Base-by-base conservation (phyloP, 2,797 vertebrate species). In the Linurgus olivaceus region DNA sequence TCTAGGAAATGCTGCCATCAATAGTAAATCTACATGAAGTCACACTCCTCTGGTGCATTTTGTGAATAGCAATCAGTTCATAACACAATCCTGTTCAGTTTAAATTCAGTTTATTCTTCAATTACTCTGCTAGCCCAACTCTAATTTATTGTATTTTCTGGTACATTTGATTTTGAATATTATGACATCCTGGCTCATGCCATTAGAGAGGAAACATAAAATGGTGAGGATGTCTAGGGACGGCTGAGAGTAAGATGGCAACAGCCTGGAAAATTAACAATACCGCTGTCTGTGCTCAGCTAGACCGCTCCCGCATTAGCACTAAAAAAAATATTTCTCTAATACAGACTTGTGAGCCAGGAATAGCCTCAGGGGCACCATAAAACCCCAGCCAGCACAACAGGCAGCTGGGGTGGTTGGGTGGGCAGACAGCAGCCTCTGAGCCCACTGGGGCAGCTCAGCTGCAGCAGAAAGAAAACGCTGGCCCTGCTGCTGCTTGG, bases 111-210 rank as follows among this genome's bases (percentile, higher is more conserved):
- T 97, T 97, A 96, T 97, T 95, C 90, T 91, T 96, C 95, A 97
- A 96, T 97, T 97, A 96, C 84, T 95, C 79, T 78, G 72, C 89
- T 94, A 93, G 94, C 50, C 86, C 4, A 1, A 74, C 52, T 96
- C 93, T 97, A 97, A 96, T 97, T 96, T 96, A 96, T 97, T 96
- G 40, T 77, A 97, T 97, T 97, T 96, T 96, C 97, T 95, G 92
- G 95, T 97, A 96, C 93, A 91, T 97, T 97, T 97, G 90, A 92
- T 96, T 97, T 97, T 94, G 81, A 87, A 87, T 97, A 97, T 94
- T 96, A 96, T 72, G 90, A 96, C 88, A 95, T 90, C 75, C 77
- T 68, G 84, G 93, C 84, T 96, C 83, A 93, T 51, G 76, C 85
- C 91, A 96, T 93, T 96, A 95, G 84, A 97, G 76, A 88, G 47